A percentile compares a stretch with the other conserved stretches of the same genome.
Evolutionary conservation across 2,888 invertebrate species (phyloP).

Genomic region (Crematogaster levior): DNA sequence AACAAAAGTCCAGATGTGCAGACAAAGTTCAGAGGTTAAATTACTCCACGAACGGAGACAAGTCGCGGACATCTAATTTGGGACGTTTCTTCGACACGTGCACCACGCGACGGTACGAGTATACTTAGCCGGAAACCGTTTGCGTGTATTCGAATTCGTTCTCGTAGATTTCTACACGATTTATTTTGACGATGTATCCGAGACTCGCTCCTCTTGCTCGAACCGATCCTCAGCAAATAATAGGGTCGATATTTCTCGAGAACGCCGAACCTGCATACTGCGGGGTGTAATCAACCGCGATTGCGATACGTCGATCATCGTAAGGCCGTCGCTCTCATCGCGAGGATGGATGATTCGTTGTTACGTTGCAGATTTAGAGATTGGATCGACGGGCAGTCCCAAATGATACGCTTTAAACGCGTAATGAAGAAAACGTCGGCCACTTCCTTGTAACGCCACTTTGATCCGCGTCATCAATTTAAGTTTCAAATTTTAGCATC

Average conservation of each 20-base stretch:
- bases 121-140: conserved; percentile 43
- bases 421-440: conserved; percentile 35
- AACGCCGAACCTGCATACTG: conserved; percentile 52
- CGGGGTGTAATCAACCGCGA: conserved; percentile 67
- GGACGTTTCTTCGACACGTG: conserved; percentile 66
- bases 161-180: conserved; percentile 30
- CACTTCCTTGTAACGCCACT: conserved; percentile 11
- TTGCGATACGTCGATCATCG: conserved; percentile 71
- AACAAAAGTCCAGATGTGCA: conserved; percentile 45
- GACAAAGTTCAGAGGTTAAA: conserved; percentile 43
- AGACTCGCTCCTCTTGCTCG: conserved; percentile 45
- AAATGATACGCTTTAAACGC: conserved; percentile 51
- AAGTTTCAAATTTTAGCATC: neutral
- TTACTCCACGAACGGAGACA: conserved; percentile 35
- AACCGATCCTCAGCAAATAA: conserved; percentile 68
- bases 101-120: conserved; percentile 48
- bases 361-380: conserved; percentile 47
- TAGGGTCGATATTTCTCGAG: conserved; percentile 69
- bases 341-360: conserved; percentile 41
- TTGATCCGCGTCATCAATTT: conserved; percentile 4
- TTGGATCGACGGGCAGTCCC: conserved; percentile 12
- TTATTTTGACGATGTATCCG: conserved; percentile 39
- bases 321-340: conserved; percentile 67
- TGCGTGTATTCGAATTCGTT: neutral
- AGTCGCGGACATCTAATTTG: conserved; percentile 62